Evolutionary conservation across 1,140 invertebrate species (phyloP), one percentile per base, ranked within the genome.

Genomic region (Episyrphus balteatus): DNA sequence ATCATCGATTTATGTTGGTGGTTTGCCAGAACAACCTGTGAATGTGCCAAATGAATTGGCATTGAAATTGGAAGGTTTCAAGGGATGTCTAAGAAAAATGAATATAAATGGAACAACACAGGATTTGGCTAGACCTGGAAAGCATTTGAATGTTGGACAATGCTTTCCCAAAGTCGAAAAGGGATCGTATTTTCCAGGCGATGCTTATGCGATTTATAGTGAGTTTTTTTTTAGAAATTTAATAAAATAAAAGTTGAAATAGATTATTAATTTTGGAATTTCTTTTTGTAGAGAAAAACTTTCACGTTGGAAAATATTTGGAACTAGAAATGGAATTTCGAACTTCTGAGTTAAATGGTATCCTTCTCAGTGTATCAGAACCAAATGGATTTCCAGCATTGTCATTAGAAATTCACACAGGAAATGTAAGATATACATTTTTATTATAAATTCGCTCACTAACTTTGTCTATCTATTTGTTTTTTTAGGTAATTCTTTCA

Each of bases 131-230:
- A 76, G 81, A 3, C 78, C 81, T 1, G 79, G 79, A 32, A 77
- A 74, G 30, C 62, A 73, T 31, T 78, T 82, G 39, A 79, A 83
- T 51, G 84, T 93, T 10, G 85, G 87, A 0, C 85, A 88, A 56
- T 96, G 92, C 69, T 93, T 92, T 59, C 81, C 84, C 0, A 79
- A 78, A 36, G 83, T 94, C 5, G 88, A 94, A 64, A 75, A 76
- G 40, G 91, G 88, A 39, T 87, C 86, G 0, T 92, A 86, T 66
- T 93, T 96, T 59, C 77, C 81, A 13, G 85, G 85, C 30, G 84
- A 86, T 59, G 83, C 85, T 5, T 90, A 81, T 66, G 87, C 84
- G 17, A 73, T 87, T 39, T 89, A 87, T 61, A 81, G 89, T 92
- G 73, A 77, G 75, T 66, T 15, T 0, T 18, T 47, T 31, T 38